These are phyloP conservation scores for Poeciliopsis turneri DNA, from an alignment of 2,797 vertebrate genomes.

Conservation along the genomic window DNA sequence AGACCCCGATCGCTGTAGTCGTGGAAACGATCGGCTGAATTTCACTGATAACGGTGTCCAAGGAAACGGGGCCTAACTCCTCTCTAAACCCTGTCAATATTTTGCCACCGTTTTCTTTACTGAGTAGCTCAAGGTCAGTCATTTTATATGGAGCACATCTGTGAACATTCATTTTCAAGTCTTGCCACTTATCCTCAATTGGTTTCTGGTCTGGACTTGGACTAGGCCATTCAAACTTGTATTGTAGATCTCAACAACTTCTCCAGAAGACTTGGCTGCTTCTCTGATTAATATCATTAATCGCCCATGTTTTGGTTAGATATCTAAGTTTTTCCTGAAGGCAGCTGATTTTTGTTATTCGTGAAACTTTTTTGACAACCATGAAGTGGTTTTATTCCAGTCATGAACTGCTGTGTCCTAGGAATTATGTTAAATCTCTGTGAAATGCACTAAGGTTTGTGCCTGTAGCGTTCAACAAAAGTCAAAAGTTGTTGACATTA, in stretches of 20 bases:
- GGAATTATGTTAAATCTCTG: neutral
- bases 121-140: neutral
- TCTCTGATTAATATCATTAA: neutral
- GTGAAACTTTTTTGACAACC: neutral
- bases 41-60: too few relatives aligned
- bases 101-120: neutral
- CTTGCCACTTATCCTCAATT: neutral
- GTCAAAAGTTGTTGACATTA: neutral
- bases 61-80: neutral
- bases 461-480: neutral
- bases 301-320: neutral
- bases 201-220: neutral
- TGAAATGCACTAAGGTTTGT: neutral
- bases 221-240: neutral
- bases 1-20: too few relatives aligned
- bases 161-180: neutral
- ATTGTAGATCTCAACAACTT: neutral
- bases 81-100: neutral
- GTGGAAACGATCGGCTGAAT: too few relatives aligned
- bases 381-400: neutral
- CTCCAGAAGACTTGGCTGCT: neutral
- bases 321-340: neutral
- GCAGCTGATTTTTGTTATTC: neutral
- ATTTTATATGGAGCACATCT: neutral
- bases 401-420: neutral